These are phyloP conservation scores for Nannoperca obscura DNA, from an alignment of 2,797 vertebrate genomes.

Conservation along the genomic window DNA sequence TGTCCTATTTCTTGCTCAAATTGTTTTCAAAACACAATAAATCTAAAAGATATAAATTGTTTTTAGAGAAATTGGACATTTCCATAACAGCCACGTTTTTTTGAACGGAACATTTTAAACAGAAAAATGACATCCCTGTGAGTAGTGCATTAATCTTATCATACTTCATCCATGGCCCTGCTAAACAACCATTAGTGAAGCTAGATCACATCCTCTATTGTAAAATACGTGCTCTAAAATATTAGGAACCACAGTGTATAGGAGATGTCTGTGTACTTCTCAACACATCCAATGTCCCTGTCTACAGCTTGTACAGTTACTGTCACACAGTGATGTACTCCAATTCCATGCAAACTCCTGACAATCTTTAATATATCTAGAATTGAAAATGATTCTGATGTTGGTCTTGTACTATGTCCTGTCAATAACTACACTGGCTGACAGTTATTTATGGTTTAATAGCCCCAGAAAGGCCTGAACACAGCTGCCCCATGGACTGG, in stretches of 20 bases:
- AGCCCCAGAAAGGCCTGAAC: slow-evolving; percentile 5
- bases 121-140: background rate
- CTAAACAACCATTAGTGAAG: background rate
- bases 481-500: slow-evolving; percentile 10
- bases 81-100: too few species aligned
- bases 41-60: background rate
- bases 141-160: background rate
- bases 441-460: slow-evolving; percentile 10
- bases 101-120: background rate
- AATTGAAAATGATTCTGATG: background rate
- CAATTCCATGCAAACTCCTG: background rate
- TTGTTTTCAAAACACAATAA: background rate
- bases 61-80: background rate
- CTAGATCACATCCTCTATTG: background rate
- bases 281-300: background rate
- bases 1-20: too few species aligned
- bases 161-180: background rate
- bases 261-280: background rate
- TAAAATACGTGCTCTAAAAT: background rate
- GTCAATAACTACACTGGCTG: background rate
- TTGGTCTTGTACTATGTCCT: background rate
- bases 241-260: background rate
- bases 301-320: background rate
- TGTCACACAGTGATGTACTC: background rate
- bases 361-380: background rate